A percentile compares a stretch with the other conserved stretches of the same genome.
Conservation (phyloP, 2,888 invertebrate species). For the Zele albiditarsus region DNA sequence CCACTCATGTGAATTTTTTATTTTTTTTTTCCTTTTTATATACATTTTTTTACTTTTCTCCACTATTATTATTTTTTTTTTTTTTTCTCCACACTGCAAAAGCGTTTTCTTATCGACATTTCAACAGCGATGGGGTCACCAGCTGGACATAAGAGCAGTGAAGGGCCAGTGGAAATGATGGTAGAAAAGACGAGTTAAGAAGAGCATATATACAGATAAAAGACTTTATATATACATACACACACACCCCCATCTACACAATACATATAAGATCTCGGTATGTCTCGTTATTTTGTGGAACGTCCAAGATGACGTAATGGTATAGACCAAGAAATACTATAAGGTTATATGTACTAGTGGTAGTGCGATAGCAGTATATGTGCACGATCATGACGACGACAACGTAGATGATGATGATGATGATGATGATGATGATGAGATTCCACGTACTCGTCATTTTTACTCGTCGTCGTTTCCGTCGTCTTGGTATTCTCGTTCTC, state of each 20-base stretch:
- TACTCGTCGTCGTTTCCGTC: constrained; percentile 35
- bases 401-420: not conserved
- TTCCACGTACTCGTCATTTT: constrained; percentile 48
- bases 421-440: constrained; percentile 46
- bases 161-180: not conserved
- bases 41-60: not conserved
- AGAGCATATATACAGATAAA: not conserved
- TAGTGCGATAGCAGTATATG: constrained; percentile 30
- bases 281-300: constrained; percentile 48
- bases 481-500: constrained; percentile 37
- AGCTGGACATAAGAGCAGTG: not conserved
- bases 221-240: no score
- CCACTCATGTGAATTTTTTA: no score
- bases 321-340: constrained; percentile 32
- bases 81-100: not conserved
- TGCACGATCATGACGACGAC: constrained; percentile 23
- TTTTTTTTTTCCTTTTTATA: not conserved
- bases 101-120: not conserved
- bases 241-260: not conserved
- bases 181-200: constrained; percentile 23
- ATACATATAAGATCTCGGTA: constrained; percentile 45
- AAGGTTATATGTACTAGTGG: constrained; percentile 28
- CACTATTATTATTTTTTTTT: not conserved
- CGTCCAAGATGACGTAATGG: constrained; percentile 48
- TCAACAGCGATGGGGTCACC: not conserved